Evolutionary conservation across 2,888 invertebrate species (phyloP), one percentile per base, ranked within the genome.

Genomic region (Girardia tigrina): DNA sequence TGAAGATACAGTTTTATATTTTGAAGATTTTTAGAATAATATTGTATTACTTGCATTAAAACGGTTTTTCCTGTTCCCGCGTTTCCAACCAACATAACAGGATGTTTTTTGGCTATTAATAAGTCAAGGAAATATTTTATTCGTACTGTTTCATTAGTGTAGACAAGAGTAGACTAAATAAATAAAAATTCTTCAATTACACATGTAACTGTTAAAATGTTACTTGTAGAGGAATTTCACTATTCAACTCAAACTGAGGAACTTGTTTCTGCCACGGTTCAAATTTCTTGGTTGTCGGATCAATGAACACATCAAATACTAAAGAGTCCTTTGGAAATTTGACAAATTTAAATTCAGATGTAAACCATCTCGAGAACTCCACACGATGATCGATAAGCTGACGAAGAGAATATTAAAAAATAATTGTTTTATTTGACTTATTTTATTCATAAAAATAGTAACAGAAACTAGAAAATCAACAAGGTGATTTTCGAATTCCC

Each of bases 341-440:
- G 0, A 95, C 88, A 27, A 90, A 90, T 85, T 95, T 94, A 84
- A 94, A 95, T 84, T 95, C 95, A 81, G 91, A 92, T 16, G 89
- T 87, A 91, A 94, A 95, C 95, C 95, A 95, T 86, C 94, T 94
- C 69, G 92, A 91, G 83, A 94, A 95, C 84, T 95, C 94, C 79
- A 90, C 90, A 69, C 94, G 88, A 89, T 93, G 91, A 82, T 94
- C 94, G 1, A 90, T 87, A 56, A 92, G 86, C 86, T 92, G n/a
- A n/a, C n/a, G n/a, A n/a, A n/a, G n/a, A n/a, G n/a, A n/a, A n/a
- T n/a, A n/a, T n/a, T n/a, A n/a, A n/a, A n/a, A n/a, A n/a, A n/a
- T n/a, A n/a, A n/a, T n/a, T n/a, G n/a, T n/a, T n/a, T n/a, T n/a
- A n/a, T n/a, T n/a, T n/a, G n/a, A n/a, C n/a, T n/a, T n/a, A n/a